Conservation (phyloP, 2,113 vertebrate species). For the Melanerpes formicivorus region DNA sequence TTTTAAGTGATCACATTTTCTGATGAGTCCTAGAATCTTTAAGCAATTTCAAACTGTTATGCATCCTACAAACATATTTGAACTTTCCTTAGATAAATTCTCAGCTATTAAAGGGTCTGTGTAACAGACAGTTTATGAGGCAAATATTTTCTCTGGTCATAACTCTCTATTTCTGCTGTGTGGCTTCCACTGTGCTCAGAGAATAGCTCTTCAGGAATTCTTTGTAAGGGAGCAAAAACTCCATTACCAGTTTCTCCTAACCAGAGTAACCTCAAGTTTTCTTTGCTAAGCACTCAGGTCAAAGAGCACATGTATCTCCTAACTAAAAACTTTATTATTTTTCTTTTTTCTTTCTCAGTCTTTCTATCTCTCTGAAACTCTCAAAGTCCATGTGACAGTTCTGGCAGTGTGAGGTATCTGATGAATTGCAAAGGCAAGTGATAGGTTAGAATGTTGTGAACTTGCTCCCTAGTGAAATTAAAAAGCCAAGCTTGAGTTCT, state of each 20-base stretch:
- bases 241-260: not conserved
- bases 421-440: not conserved
- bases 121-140: not conserved
- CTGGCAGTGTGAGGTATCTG: not conserved
- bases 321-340: not conserved
- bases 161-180: not conserved
- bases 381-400: not conserved
- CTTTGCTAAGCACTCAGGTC: not conserved
- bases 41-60: not conserved
- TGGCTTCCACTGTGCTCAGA: not conserved
- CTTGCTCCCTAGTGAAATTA: slow-evolving; percentile 40
- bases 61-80: not conserved
- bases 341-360: not conserved
- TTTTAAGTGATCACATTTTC: not conserved
- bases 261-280: not conserved
- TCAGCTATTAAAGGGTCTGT: not conserved
- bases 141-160: not conserved
- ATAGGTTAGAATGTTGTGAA: slow-evolving; percentile 14
- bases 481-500: slow-evolving; percentile 8
- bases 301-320: not conserved
- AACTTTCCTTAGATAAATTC: not conserved
- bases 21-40: not conserved
- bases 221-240: slow-evolving; percentile 1
- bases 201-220: not conserved
- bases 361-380: not conserved